Evolutionary conservation across 2,797 vertebrate species (phyloP).

Genomic region (Erpetoichthys calabaricus): DNA sequence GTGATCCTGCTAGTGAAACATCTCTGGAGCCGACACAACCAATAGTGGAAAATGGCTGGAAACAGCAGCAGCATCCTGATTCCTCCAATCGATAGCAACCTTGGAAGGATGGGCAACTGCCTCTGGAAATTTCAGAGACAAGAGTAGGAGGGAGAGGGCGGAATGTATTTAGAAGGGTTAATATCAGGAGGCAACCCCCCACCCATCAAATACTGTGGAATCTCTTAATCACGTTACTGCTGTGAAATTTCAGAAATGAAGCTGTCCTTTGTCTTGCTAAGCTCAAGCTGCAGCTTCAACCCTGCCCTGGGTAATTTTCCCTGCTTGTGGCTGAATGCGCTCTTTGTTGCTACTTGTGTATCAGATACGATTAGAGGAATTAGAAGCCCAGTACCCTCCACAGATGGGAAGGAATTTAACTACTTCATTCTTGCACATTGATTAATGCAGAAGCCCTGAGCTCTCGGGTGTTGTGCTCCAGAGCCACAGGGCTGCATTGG

Average conservation of each 20-base stretch:
- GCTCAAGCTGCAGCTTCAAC: conserved; percentile 26
- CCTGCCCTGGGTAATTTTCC: conserved; percentile 50
- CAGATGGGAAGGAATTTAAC: not conserved
- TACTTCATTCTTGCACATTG: not conserved
- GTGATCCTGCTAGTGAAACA: too few relatives aligned
- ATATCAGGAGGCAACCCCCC: conserved; percentile 18
- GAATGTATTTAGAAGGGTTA: conserved; percentile 42
- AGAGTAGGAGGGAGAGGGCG: conserved; percentile 1
- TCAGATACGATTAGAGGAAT: conserved; percentile 63
- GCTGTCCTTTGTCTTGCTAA: conserved; percentile 55
- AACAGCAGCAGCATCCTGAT: too few relatives aligned
- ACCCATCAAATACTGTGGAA: conserved; percentile 29
- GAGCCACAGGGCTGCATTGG: too few relatives aligned
- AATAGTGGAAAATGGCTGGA: too few relatives aligned
- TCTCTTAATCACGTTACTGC: conserved; percentile 65
- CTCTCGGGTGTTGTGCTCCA: too few relatives aligned
- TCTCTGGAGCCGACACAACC: too few relatives aligned
- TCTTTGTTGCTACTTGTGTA: conserved; percentile 56
- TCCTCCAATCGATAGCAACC: too few relatives aligned
- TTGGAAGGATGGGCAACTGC: too few relatives aligned
- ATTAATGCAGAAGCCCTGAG: too few relatives aligned
- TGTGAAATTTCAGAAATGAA: conserved; percentile 71
- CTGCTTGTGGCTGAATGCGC: conserved; percentile 47
- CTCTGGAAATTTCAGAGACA: too few relatives aligned
- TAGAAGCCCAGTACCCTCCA: conserved; percentile 16